Evolutionary conservation across 2,888 invertebrate species (phyloP).

Genomic region (Globia sparganii): DNA sequence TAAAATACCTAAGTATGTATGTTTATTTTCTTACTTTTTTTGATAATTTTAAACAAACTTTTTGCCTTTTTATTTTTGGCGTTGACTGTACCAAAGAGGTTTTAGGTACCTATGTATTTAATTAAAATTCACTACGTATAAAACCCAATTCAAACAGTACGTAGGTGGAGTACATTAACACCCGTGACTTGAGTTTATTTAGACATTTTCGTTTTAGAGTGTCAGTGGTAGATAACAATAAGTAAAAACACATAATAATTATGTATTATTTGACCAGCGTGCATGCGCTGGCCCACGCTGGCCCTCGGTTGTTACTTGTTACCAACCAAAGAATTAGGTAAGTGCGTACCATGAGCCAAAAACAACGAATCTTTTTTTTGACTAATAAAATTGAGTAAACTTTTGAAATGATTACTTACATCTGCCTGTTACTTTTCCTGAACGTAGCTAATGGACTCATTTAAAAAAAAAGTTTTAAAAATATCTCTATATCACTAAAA

Average conservation of each 20-base stretch:
- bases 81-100: neutral
- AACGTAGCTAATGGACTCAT: constrained; percentile 77
- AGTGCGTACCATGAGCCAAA: neutral
- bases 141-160: neutral
- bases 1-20: neutral
- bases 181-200: neutral
- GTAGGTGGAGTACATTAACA: neutral
- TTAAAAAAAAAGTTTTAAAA: constrained; percentile 25
- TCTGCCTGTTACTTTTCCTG: constrained; percentile 72
- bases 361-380: neutral
- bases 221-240: neutral
- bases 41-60: neutral
- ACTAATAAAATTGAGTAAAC: constrained; percentile 5
- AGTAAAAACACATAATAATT: neutral
- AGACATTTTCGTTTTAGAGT: neutral
- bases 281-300: neutral
- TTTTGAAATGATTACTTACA: constrained; percentile 69
- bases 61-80: neutral
- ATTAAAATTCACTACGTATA: neutral
- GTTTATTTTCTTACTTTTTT: neutral
- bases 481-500: constrained; percentile 34
- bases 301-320: neutral
- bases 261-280: neutral
- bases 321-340: neutral
- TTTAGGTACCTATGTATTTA: neutral